These are phyloP conservation scores for Rhagologus leucostigma DNA, from an alignment of 2,113 vertebrate species.

Conservation along the genomic window DNA sequence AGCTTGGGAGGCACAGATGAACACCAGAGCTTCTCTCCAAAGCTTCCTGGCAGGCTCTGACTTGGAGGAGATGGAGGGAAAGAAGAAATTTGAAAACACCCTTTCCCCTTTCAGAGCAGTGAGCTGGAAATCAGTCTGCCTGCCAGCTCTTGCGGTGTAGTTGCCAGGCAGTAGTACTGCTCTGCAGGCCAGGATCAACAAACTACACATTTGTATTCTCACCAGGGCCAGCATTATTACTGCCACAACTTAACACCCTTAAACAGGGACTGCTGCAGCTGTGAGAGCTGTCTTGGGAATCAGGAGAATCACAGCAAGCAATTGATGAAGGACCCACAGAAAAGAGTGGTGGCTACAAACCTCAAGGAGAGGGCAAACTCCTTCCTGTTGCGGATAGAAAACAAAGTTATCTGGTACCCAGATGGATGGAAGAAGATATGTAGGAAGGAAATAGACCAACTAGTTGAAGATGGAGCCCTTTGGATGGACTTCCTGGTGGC, in stretches of 20 bases:
- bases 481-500: not conserved
- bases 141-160: slow-evolving; percentile 47
- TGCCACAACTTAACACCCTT: slow-evolving; percentile 64
- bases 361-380: not conserved
- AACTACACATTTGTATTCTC: slow-evolving; percentile 49
- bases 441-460: not conserved
- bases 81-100: slow-evolving; percentile 52
- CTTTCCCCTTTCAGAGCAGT: slow-evolving; percentile 49
- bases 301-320: not conserved
- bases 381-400: not conserved
- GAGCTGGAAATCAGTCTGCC: slow-evolving; percentile 26
- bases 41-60: slow-evolving; percentile 34
- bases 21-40: slow-evolving; percentile 21
- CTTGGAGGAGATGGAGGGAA: not conserved
- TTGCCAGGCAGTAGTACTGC: slow-evolving; percentile 62
- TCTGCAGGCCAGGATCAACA: slow-evolving; percentile 67
- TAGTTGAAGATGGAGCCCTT: not conserved
- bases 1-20: not conserved
- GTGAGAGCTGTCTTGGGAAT: not conserved
- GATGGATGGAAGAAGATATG: not conserved
- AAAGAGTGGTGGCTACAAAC: not conserved
- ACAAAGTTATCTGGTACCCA: not conserved
- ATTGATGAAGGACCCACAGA: not conserved
- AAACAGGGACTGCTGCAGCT: not conserved
- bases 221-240: slow-evolving; percentile 50